A percentile compares a stretch with the other conserved stretches of the same genome.
Evolutionary conservation across 2,888 invertebrate species (phyloP).

Genomic region (Syrphus vitripennis): DNA sequence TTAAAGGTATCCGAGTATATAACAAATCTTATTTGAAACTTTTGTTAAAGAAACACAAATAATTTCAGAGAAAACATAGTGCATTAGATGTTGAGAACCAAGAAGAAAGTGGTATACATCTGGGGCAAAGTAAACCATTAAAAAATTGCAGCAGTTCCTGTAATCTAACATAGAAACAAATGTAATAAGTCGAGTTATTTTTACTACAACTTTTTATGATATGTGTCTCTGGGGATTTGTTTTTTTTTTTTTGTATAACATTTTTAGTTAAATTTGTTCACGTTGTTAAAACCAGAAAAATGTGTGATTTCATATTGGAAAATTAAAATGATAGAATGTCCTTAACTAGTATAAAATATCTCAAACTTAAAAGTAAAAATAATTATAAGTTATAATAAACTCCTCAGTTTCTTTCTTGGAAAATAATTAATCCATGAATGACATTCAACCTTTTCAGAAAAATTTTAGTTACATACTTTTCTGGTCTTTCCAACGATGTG

Average conservation of each 20-base stretch:
- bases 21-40: neutral
- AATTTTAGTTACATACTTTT: neutral
- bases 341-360: neutral
- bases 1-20: constrained; percentile 85
- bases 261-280: constrained; percentile 62
- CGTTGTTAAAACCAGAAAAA: neutral
- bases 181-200: constrained; percentile 16
- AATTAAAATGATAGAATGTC: neutral
- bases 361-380: neutral
- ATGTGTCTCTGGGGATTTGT: constrained; percentile 76
- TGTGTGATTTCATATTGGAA: neutral
- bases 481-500: neutral
- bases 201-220: constrained; percentile 72
- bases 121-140: constrained; percentile 86
- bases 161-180: constrained; percentile 78
- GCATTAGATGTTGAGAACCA: constrained; percentile 84
- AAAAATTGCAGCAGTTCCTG: constrained; percentile 86
- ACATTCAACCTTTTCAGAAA: neutral
- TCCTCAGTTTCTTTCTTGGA: no score
- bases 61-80: constrained; percentile 88
- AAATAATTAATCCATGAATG: neutral
- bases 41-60: neutral
- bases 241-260: constrained; percentile 66
- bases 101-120: constrained; percentile 85
- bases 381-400: neutral